phyloP scores from a whole-genome alignment of 1,140 invertebrate species.

The Hycleus cichorii region DNA sequence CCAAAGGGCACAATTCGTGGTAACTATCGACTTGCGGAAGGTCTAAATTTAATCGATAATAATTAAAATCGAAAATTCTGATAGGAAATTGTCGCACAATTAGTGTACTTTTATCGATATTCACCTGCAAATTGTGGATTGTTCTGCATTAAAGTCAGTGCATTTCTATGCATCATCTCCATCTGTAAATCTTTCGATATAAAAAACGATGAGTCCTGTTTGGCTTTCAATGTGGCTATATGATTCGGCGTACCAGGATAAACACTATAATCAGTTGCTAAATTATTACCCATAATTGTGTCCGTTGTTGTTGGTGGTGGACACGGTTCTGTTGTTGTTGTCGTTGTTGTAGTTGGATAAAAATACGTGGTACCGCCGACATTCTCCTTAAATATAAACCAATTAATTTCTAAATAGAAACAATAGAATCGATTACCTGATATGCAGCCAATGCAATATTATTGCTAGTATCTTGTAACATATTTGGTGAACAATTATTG shows the following conservation, averaged over 20 bases:
- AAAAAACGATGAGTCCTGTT: slow-evolving; percentile 57
- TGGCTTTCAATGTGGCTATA: slow-evolving; percentile 44
- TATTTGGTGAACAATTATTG: slow-evolving; percentile 32
- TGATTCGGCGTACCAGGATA: slow-evolving; percentile 64
- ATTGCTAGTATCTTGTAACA: slow-evolving; percentile 36
- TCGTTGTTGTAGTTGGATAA: slow-evolving; percentile 52
- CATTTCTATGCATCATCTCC: slow-evolving; percentile 71
- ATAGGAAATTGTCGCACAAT: too few relatives aligned
- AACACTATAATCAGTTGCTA: slow-evolving; percentile 45
- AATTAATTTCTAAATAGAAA: too few relatives aligned
- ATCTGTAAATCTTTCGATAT: slow-evolving; percentile 66
- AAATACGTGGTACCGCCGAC: slow-evolving; percentile 93
- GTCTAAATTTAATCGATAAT: slow-evolving; percentile 45
- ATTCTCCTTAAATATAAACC: slow-evolving; percentile 52
- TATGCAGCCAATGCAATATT: slow-evolving; percentile 47
- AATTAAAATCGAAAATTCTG: not conserved
- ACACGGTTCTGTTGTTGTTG: slow-evolving; percentile 10
- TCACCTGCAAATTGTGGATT: slow-evolving; percentile 56
- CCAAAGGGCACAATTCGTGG: slow-evolving; percentile 78
- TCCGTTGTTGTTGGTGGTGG: slow-evolving; percentile 1
- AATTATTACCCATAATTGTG: slow-evolving; percentile 19
- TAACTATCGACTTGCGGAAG: slow-evolving; percentile 85
- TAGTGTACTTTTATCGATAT: not conserved
- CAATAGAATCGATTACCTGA: slow-evolving; percentile 34
- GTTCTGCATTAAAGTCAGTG: slow-evolving; percentile 61